A percentile compares a stretch with the other conserved stretches of the same genome.
Conservation (phyloP, 2,888 invertebrate species). For the Tipula lateralis region DNA sequence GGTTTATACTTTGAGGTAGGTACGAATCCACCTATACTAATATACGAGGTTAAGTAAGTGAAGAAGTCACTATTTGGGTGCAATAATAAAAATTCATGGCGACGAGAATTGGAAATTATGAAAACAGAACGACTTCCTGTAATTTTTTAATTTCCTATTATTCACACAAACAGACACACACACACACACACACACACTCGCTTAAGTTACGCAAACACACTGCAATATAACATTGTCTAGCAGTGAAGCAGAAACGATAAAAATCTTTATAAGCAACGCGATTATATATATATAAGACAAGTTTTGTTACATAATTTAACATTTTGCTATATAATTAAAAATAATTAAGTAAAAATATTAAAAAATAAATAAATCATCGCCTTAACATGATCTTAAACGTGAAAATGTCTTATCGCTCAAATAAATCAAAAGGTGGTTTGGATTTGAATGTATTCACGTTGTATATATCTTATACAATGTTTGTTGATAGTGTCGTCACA, state of each 20-base stretch:
- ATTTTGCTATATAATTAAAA: too few relatives aligned
- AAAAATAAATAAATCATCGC: too few relatives aligned
- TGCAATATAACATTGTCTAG: too few relatives aligned
- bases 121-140: background rate
- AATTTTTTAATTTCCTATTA: background rate
- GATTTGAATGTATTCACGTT: too few relatives aligned
- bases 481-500: too few relatives aligned
- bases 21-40: background rate
- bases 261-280: background rate
- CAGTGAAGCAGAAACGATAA: background rate
- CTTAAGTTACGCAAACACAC: too few relatives aligned
- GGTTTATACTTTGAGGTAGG: background rate
- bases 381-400: too few relatives aligned
- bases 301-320: background rate
- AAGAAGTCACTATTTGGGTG: background rate
- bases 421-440: too few relatives aligned
- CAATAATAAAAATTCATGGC: background rate
- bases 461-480: too few relatives aligned
- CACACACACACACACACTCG: background rate
- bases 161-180: background rate
- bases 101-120: background rate
- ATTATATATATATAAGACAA: background rate
- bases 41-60: background rate
- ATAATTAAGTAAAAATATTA: too few relatives aligned
- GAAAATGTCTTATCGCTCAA: too few relatives aligned